Evolutionary conservation across 2,113 vertebrate genomes (phyloP).

Genomic region (Phalacrocorax carbo): DNA sequence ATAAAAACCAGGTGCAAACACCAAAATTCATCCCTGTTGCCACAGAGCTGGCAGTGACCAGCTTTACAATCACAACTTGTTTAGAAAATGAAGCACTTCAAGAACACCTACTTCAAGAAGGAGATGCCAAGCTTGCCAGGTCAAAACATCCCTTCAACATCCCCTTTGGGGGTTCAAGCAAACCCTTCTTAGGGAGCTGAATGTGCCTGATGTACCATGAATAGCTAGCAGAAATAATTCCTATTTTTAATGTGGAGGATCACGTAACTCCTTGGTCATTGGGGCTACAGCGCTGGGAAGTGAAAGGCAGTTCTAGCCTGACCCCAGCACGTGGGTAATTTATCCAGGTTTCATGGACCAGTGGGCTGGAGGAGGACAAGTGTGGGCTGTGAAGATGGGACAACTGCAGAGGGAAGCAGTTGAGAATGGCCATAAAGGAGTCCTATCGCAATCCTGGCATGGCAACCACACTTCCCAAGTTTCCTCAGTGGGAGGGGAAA

Average conservation of each 20-base stretch:
- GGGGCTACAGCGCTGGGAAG: not conserved
- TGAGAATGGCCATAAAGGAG: not conserved
- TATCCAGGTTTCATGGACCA: not conserved
- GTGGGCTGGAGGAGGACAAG: not conserved
- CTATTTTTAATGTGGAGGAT: not conserved
- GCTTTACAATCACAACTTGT: not conserved
- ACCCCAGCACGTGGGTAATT: not conserved
- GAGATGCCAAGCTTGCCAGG: not conserved
- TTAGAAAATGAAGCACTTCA: not conserved
- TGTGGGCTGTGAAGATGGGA: not conserved
- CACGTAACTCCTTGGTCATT: not conserved
- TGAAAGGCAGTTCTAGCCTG: not conserved
- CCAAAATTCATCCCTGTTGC: not conserved
- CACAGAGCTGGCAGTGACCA: not conserved
- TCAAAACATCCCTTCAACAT: not conserved
- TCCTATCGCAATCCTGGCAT: not conserved
- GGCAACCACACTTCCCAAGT: not conserved
- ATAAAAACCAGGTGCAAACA: not conserved
- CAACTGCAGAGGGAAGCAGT: not conserved
- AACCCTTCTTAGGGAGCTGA: not conserved
- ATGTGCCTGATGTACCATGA: accelerated
- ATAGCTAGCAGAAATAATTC: not conserved
- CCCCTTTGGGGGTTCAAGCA: not conserved
- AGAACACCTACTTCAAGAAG: not conserved
- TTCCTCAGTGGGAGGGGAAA: not conserved